These are phyloP conservation scores for Thalpophila matura DNA, from an alignment of 2,888 invertebrate genomes.

Conservation along the genomic window DNA sequence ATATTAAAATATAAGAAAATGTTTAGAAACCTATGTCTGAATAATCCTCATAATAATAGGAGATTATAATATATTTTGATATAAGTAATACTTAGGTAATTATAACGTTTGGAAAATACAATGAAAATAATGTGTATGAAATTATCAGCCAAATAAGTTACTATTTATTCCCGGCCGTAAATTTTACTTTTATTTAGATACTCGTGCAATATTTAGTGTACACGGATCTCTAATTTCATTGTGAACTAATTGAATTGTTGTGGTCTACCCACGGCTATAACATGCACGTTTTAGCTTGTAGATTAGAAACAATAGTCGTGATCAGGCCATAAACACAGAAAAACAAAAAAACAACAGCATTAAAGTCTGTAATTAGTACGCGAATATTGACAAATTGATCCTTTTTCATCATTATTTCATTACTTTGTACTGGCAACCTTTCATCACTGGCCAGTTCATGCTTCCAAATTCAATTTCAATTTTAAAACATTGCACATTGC, in stretches of 20 bases:
- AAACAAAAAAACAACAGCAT: neutral
- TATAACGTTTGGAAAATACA: too few species aligned
- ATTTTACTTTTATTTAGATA: slow-evolving; percentile 2
- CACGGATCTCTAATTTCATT: slow-evolving; percentile 23
- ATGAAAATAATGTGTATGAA: too few species aligned
- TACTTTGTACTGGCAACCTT: too few species aligned
- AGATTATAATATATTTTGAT: too few species aligned
- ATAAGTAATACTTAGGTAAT: neutral
- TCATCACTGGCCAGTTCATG: too few species aligned
- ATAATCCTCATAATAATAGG: too few species aligned
- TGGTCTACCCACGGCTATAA: slow-evolving; percentile 35
- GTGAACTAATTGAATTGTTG: slow-evolving; percentile 32
- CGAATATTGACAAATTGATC: too few species aligned
- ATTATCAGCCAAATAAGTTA: too few species aligned
- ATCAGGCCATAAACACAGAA: neutral
- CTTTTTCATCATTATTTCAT: too few species aligned
- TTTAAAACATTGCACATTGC: too few species aligned
- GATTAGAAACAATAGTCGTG: slow-evolving; percentile 4
- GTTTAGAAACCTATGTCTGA: slow-evolving; percentile 22
- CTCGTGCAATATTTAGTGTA: neutral
- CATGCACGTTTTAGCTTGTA: slow-evolving; percentile 2
- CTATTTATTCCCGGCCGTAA: too few species aligned
- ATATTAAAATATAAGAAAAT: neutral
- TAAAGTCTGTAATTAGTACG: neutral
- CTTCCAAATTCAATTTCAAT: too few species aligned